Conservation (phyloP, 2,797 vertebrate genomes). For the Choloepus didactylus region DNA sequence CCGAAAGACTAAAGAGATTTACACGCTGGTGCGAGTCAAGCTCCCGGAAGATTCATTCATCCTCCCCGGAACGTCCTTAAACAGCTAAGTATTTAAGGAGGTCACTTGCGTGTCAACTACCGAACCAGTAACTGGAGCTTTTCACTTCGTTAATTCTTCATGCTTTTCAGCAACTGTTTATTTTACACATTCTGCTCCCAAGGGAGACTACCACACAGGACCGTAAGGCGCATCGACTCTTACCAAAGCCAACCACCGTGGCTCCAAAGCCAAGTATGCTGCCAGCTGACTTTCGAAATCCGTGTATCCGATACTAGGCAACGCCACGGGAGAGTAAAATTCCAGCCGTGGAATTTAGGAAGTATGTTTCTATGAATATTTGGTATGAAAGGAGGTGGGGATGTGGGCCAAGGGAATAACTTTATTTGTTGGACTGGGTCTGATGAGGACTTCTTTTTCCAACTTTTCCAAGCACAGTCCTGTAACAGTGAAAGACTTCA, state of each 20-base stretch:
- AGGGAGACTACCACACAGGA: conserved; percentile 40
- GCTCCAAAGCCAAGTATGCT: conserved; percentile 28
- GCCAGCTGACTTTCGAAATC: conserved; percentile 70
- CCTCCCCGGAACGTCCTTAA: conserved; percentile 38
- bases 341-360: neutral
- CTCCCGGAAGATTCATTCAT: conserved; percentile 70
- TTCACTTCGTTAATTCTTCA: conserved; percentile 72
- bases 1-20: neutral
- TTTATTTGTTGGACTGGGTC: conserved; percentile 9
- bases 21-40: neutral
- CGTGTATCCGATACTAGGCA: neutral
- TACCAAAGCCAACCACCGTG: neutral
- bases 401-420: conserved; percentile 9
- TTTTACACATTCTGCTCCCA: conserved; percentile 29
- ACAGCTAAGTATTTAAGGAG: conserved; percentile 52
- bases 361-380: conserved; percentile 37
- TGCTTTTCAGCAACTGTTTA: conserved; percentile 73
- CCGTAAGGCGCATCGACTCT: neutral
- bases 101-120: conserved; percentile 64
- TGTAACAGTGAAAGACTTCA: conserved; percentile 34
- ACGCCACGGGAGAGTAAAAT: neutral
- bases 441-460: conserved; percentile 33
- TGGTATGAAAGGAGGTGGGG: neutral
- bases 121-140: conserved; percentile 64
- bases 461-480: conserved; percentile 60